phyloP scores from a whole-genome alignment of 2,797 vertebrate genomes.

The Poeciliopsis gracilis region DNA sequence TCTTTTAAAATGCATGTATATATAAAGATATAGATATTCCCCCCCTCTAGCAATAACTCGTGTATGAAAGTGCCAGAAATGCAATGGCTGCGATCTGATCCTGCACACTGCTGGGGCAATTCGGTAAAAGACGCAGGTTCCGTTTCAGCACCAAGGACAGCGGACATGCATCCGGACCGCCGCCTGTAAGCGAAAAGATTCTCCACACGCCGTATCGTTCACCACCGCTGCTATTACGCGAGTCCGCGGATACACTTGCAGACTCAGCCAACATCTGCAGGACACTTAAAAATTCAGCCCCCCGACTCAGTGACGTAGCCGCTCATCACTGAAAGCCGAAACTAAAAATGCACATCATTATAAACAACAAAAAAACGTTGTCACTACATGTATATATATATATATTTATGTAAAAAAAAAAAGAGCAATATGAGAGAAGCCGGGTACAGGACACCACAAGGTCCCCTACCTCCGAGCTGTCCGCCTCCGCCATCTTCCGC shows the following conservation, averaged over 20 bases:
- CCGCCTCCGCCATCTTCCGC: conserved; percentile 98
- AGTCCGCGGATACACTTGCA: background rate
- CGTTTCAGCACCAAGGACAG: conserved; percentile 85
- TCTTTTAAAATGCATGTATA: background rate
- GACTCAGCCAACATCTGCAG: conserved; percentile 45
- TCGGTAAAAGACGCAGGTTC: conserved; percentile 26
- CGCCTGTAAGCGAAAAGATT: background rate
- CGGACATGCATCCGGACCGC: conserved; percentile 22
- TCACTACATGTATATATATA: background rate
- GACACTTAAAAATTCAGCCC: conserved; percentile 7
- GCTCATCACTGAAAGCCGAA: background rate
- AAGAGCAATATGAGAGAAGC: background rate
- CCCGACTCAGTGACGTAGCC: background rate
- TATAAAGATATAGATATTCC: no score
- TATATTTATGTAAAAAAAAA: background rate
- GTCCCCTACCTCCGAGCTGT: conserved; percentile 90
- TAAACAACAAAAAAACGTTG: background rate
- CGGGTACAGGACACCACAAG: conserved; percentile 71
- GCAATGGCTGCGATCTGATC: background rate
- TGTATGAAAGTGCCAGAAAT: background rate
- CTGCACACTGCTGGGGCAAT: background rate
- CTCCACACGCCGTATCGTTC: background rate
- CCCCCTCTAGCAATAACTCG: background rate
- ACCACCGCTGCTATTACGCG: background rate
- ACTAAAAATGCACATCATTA: background rate